Base-by-base conservation (phyloP, 2,888 invertebrate genomes). In the Amitus sp. region DNA sequence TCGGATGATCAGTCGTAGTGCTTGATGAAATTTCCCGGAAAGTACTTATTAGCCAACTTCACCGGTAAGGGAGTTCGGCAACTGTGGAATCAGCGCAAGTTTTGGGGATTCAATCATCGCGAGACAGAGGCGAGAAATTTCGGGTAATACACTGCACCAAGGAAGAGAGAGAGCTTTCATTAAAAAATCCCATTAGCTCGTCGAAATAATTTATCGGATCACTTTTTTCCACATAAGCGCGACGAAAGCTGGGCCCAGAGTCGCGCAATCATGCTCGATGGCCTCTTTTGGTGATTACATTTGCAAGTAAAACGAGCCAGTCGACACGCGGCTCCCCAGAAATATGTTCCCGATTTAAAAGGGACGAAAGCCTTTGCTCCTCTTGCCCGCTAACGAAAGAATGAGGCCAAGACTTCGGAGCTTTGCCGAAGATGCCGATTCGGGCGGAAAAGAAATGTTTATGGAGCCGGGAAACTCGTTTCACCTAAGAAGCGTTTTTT, bases 281-380 rank as follows among this genome's bases (percentile, higher is more conserved):
- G 72, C 68, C 72, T 71, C 75, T 75, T 73, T 77, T 73, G 76
- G 76, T 75, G 77, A 77, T 77, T 77, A 74, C 77, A 77, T 77
- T 77, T 76, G 77, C 77, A 77, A 77, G 76, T 77, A 76, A 77
- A 76, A 77, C 72, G 73, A 77, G 70, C 66, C 46, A 60, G 70
- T 66, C 68, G 70, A 70, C 72, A 69, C 46, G 33, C 34, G 33
- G 47, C 28, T 27, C 37, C 39, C 42, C 30, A 67, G 62, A 67
- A 65, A 67, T 67, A 67, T 67, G 63, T 59, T 55, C 58, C 61
- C 65, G 66, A 69, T 69, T 67, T 64, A 39, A 56, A 42, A 52
- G 37, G 28, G 23, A 10, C 27, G 28, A 51, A 58, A 45, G 33
- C 28, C 33, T 46, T 19, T 48, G 33, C 46, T 52, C 47, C 37